These are phyloP conservation scores for Cecidostiba fungosa DNA, from an alignment of 2,888 invertebrate genomes.

Conservation along the genomic window DNA sequence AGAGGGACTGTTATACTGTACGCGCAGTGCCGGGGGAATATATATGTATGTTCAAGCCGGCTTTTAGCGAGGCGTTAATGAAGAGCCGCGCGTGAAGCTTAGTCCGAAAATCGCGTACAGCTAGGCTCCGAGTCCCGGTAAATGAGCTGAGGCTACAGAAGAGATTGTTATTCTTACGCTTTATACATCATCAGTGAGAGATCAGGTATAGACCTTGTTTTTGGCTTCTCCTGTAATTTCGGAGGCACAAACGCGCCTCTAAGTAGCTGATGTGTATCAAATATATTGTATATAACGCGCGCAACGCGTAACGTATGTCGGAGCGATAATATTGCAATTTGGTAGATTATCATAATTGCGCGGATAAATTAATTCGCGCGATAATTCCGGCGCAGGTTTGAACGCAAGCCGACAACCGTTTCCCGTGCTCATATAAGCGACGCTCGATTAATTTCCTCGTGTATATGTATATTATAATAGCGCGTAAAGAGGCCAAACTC, in stretches of 20 bases:
- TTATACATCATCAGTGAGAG: no score
- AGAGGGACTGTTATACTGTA: not conserved
- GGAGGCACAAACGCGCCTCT: no score
- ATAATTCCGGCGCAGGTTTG: not conserved
- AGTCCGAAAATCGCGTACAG: not conserved
- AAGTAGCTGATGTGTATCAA: not conserved
- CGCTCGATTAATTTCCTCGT: not conserved
- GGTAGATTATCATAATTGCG: not conserved
- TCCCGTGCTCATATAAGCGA: not conserved
- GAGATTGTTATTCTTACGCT: no score
- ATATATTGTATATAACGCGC: not conserved
- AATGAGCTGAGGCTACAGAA: no score
- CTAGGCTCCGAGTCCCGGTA: no score
- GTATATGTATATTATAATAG: not conserved
- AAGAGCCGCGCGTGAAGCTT: not conserved
- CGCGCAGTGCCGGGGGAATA: not conserved
- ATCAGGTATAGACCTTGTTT: no score
- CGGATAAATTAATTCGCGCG: not conserved
- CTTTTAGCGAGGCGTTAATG: conserved; percentile 14
- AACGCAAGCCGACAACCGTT: not conserved
- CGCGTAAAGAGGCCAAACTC: not conserved
- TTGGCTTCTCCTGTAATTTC: no score
- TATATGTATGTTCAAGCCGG: not conserved
- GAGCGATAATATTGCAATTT: conserved; percentile 3
- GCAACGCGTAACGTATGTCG: not conserved